A percentile compares a stretch with the other conserved stretches of the same genome.
Evolutionary conservation across 2,113 vertebrate species (phyloP).

Genomic region (Irena cyanogastra): DNA sequence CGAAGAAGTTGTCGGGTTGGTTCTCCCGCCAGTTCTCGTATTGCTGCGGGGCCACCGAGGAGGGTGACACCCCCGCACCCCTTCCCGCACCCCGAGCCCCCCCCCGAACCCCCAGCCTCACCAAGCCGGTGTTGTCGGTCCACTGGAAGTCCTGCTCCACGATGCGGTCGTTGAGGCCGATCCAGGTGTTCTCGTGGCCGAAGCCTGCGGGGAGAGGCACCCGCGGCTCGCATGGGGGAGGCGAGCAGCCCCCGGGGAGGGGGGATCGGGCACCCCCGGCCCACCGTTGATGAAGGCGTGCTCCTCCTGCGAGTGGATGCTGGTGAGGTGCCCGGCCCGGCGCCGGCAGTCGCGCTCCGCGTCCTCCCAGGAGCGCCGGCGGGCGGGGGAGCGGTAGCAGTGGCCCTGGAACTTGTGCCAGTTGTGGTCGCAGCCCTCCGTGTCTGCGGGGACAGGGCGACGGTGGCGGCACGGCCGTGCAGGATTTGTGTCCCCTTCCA

Average conservation of each 20-base stretch:
- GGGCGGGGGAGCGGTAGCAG: slow-evolving; percentile 88
- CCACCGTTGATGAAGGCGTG: slow-evolving; percentile 87
- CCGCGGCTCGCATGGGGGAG: accelerated
- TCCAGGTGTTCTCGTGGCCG: slow-evolving; percentile 94
- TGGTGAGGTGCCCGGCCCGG: slow-evolving; percentile 85
- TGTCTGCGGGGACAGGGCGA: slow-evolving; percentile 72
- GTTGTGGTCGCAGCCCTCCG: slow-evolving; percentile 87
- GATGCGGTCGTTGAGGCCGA: slow-evolving; percentile 92
- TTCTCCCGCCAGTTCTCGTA: slow-evolving; percentile 97
- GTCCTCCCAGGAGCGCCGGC: slow-evolving; percentile 92
- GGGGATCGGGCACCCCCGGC: neutral
- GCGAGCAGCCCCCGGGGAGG: neutral
- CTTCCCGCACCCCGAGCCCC: accelerated
- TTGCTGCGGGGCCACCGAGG: slow-evolving; percentile 73
- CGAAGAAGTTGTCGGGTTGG: slow-evolving; percentile 97
- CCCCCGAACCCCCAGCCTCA: slow-evolving; percentile 31
- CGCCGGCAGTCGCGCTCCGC: slow-evolving; percentile 89
- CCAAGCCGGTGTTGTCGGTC: slow-evolving; percentile 91
- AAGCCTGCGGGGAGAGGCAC: slow-evolving; percentile 71
- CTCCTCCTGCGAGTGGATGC: slow-evolving; percentile 84
- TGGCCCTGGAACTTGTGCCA: slow-evolving; percentile 96
- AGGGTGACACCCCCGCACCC: neutral
- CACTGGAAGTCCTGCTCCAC: slow-evolving; percentile 97
- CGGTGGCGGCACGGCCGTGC: neutral
- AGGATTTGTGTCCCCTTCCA: accelerated